Evolutionary conservation across 2,888 invertebrate species (phyloP), one percentile per base, ranked within the genome.

Genomic region (Tolmerus cingulatus): DNA sequence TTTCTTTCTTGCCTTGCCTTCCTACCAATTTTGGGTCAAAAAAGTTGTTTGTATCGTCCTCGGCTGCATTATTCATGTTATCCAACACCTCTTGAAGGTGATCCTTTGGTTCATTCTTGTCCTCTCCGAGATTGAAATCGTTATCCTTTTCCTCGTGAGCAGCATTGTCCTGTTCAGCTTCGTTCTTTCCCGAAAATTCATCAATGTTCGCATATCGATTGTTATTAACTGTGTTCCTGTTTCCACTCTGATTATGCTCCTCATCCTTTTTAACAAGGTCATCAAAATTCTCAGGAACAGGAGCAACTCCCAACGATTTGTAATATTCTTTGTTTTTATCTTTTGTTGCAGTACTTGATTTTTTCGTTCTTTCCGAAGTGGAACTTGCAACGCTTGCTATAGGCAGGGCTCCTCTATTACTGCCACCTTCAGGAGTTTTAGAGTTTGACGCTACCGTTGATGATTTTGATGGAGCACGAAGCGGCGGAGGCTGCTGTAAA

Each of bases 91-190:
- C 89, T 34, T 88, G 87, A 14, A 89, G 87, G 81, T 89, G 89
- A 87, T 89, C 89, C 27, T 87, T 79, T 14, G 57, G 40, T 1
- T 78, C 86, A 74, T 40, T 74, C 12, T 81, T 74, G 7, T 89
- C 89, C 40, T 91, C 92, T 74, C 91, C 92, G 30, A 91, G 91
- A 74, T 91, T 89, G 43, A 91, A 91, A 87, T 91, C 90, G 30
- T 89, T 89, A 88, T 93, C 92, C 86, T 92, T 93, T 0, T 92
- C 90, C 89, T 93, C 93, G 87, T 92, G 92, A 1, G 92, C 92
- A 2, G 91, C 92, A 16, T 92, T 92, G 85, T 93, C 93, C 66
- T 91, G 90, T 57, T 91, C 90, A 37, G 88, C 85, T 30, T 88
- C 88, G 14, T 79, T 85, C 82, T 27, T 88, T 34, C 78, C 87